Base-by-base conservation (phyloP, 2,797 vertebrate genomes). In the Toxotes lorentzi region DNA sequence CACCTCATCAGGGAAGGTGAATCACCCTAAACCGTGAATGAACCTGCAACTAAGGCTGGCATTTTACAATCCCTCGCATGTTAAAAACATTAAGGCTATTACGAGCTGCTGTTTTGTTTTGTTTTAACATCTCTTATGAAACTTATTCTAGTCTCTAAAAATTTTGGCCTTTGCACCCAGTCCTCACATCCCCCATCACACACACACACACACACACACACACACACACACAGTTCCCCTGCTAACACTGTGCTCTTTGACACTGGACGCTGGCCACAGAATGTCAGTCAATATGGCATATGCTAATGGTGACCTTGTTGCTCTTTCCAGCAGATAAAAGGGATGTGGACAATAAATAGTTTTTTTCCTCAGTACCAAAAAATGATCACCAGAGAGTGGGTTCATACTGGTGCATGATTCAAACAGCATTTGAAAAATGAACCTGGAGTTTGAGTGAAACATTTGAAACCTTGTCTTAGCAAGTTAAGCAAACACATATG, bases 281-380 rank as follows among this genome's bases (percentile, higher is more conserved):
- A 38, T 59, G 58, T 79, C 73, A 79, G 43, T 83, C 84, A 75
- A 66, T 72, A 75, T 17, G 19, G 7, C 41, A 40, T 43, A 60
- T 76, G 80, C 19, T 78, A 71, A 86, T 67, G 34, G 30, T 59
- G 68, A 82, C 34, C 58, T 60, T 63, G 73, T 24, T 78, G 50
- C 50, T 69, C 54, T 73, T n/a, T 41, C 12, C 14, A 41, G 61
- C 12, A 32, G 38, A 72, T 41, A 71, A 35, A 54, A 64, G 9
- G 0, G 12, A 53, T 16, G 17, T 19, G 14, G 21, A 23, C 21
- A 7, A 38, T 14, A 57, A 45, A 27, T 8, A 2, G n/a, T 30
- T 60, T 38, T 38, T 59, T 40, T 23, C 21, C 24, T 73, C 21
- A 57, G 17, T 5, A 16, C 21, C n/a, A 40, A 58, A 48, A 51